Evolutionary conservation across 2,113 vertebrate genomes (phyloP).

Genomic region (Antigone vipio): DNA sequence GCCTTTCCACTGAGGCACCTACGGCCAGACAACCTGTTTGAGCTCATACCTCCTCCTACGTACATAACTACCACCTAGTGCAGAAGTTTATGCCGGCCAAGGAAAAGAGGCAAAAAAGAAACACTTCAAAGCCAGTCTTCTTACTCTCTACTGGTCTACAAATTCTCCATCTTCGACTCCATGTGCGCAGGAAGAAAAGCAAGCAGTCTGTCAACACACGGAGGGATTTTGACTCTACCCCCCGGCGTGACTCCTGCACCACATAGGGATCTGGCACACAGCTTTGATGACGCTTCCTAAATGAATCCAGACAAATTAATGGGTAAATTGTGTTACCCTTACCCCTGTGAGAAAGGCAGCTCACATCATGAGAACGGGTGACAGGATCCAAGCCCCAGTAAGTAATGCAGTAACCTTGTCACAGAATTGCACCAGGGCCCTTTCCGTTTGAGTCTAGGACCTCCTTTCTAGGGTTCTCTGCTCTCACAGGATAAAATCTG

Average conservation of each 20-base stretch:
- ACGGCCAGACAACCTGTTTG: neutral
- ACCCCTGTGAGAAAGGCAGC: neutral
- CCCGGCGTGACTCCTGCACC: neutral
- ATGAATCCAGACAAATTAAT: neutral
- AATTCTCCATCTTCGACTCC: neutral
- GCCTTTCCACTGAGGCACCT: neutral
- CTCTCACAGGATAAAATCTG: neutral
- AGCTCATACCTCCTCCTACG: neutral
- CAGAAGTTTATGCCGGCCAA: neutral
- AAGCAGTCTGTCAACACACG: neutral
- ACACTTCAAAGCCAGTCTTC: neutral
- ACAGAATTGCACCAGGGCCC: neutral
- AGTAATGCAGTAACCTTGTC: neutral
- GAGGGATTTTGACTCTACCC: neutral
- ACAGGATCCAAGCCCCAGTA: neutral
- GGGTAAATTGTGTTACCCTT: neutral
- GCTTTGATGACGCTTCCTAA: constrained; percentile 6
- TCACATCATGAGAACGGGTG: neutral
- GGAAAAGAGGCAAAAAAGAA: neutral
- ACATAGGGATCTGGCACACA: neutral
- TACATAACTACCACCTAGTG: neutral
- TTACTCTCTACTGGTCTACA: neutral
- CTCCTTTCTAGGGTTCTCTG: neutral
- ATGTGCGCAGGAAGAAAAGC: neutral
- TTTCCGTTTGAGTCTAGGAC: neutral